Conservation (phyloP, 2,888 invertebrate genomes). For the Pollenia amentaria region DNA sequence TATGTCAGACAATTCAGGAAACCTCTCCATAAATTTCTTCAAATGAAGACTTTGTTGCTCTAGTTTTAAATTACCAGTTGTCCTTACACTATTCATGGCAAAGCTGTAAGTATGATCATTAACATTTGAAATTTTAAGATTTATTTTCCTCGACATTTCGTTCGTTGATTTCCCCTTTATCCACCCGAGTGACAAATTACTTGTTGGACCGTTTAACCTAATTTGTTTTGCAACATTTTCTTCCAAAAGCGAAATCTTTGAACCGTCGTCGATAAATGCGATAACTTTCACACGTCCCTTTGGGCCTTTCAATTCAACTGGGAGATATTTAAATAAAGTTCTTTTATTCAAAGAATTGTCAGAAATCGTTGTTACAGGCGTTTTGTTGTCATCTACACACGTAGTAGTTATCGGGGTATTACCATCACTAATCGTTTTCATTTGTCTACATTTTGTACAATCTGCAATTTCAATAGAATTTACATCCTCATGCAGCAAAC, state of each 20-base stretch:
- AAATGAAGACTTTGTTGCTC: conserved; percentile 21
- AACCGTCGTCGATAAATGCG: conserved; percentile 47
- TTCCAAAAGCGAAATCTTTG: conserved; percentile 50
- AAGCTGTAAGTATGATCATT: neutral
- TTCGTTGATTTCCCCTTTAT: conserved; percentile 22
- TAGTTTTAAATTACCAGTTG: conserved; percentile 29
- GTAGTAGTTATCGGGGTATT: neutral
- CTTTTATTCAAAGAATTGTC: neutral
- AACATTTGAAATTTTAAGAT: conserved; percentile 24
- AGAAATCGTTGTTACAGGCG: neutral
- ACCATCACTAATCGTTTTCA: neutral
- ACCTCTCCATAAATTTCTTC: neutral
- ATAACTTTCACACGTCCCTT: neutral
- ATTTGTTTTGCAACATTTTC: conserved; percentile 46
- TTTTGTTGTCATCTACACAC: neutral
- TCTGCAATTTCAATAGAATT: neutral
- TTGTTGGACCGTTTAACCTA: conserved; percentile 46
- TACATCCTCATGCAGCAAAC: conserved; percentile 17
- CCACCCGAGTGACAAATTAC: conserved; percentile 33
- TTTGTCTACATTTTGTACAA: neutral
- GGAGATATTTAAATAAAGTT: conserved; percentile 58
- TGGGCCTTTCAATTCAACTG: conserved; percentile 32
- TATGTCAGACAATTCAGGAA: conserved; percentile 3
- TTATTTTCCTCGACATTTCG: conserved; percentile 24
- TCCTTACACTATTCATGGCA: conserved; percentile 24